Evolutionary conservation across 2,888 invertebrate species (phyloP).

Genomic region (Netelia fuscicornis): DNA sequence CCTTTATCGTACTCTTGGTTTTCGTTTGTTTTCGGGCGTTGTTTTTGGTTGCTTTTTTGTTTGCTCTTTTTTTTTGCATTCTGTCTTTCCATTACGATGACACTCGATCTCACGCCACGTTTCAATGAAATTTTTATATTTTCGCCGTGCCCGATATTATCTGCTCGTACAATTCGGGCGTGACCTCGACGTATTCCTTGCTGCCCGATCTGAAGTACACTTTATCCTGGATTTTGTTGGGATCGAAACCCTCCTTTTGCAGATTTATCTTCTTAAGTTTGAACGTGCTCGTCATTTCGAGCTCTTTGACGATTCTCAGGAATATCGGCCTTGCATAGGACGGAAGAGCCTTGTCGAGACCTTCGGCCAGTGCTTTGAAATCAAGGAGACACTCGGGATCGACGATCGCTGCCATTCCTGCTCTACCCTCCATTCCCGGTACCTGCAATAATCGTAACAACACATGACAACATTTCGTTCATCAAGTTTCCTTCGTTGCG

Average conservation of each 20-base stretch:
- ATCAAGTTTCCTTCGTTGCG: neutral
- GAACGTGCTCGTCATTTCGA: conserved; percentile 89
- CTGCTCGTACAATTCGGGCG: conserved; percentile 85
- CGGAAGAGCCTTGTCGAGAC: conserved; percentile 86
- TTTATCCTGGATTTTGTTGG: conserved; percentile 85
- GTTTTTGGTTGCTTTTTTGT: conserved; percentile 12
- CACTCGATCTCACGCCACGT: conserved; percentile 36
- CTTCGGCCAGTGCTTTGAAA: conserved; percentile 83
- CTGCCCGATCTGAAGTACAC: conserved; percentile 85
- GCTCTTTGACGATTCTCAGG: conserved; percentile 86
- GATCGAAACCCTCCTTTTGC: conserved; percentile 88
- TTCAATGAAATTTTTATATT: conserved; percentile 75
- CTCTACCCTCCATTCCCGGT: conserved; percentile 86
- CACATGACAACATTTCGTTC: neutral
- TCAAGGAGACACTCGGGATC: conserved; percentile 85
- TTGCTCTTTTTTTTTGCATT: conserved; percentile 18
- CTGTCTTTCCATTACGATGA: conserved; percentile 34
- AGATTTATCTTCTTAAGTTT: conserved; percentile 89
- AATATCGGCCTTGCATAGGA: conserved; percentile 89
- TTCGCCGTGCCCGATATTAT: conserved; percentile 85
- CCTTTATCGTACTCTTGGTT: conserved; percentile 20
- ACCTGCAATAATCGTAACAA: conserved; percentile 77
- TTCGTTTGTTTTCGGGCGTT: conserved; percentile 12
- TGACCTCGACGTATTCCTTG: conserved; percentile 88
- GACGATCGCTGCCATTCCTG: conserved; percentile 90